These are phyloP conservation scores for Nothocercus julius DNA, from an alignment of 2,113 vertebrate species.

Conservation along the genomic window DNA sequence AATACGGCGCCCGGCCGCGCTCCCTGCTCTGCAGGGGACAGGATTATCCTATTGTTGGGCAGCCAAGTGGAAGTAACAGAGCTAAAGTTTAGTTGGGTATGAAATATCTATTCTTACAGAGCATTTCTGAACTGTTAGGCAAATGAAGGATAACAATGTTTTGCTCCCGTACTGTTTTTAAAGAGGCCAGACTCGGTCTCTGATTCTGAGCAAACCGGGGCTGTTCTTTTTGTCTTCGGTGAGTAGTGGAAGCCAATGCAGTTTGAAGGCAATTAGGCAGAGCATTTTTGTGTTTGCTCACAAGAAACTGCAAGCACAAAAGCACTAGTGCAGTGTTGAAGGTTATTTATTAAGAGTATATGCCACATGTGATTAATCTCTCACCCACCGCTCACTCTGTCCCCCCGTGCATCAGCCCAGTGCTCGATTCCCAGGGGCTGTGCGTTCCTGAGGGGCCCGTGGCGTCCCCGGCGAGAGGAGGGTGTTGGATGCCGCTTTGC, in stretches of 20 bases:
- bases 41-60: neutral
- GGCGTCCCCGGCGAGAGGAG: neutral
- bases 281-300: conserved; percentile 59
- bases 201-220: neutral
- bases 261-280: conserved; percentile 59
- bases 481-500: accelerated
- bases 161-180: neutral
- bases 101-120: neutral
- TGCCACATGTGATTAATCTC: conserved; percentile 37
- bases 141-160: neutral
- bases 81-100: conserved; percentile 26
- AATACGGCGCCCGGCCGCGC: neutral
- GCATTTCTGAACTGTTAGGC: neutral
- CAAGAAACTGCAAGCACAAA: conserved; percentile 60
- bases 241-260: neutral
- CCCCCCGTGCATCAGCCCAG: neutral
- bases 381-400: neutral
- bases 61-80: neutral
- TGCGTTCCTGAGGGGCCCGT: neutral
- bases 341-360: conserved; percentile 31
- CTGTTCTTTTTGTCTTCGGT: neutral
- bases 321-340: neutral
- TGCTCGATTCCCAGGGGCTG: neutral
- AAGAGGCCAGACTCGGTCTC: neutral
- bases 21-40: neutral